Percentiles rank a stretch among this genome's conserved stretches.
These are phyloP conservation scores for Thymelicus sylvestris DNA, from an alignment of 2,888 invertebrate genomes.

Conservation along the genomic window DNA sequence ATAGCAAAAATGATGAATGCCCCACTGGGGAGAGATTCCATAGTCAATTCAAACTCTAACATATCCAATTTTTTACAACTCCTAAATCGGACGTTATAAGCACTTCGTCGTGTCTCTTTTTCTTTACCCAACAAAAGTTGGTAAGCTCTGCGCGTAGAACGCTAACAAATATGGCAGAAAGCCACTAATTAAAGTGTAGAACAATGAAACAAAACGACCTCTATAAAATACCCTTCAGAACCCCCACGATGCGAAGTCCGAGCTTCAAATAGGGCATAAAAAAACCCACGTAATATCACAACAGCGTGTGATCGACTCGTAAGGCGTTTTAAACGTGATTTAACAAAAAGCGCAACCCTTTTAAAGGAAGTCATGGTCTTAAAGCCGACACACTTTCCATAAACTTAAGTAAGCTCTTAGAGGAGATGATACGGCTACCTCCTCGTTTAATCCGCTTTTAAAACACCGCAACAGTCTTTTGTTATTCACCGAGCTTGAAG, in stretches of 20 bases:
- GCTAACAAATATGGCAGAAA: constrained; percentile 67
- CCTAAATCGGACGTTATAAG: constrained; percentile 23
- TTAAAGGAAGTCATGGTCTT: constrained; percentile 78
- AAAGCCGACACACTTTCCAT: constrained; percentile 77
- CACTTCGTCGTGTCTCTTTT: constrained; percentile 22
- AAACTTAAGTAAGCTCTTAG: constrained; percentile 81
- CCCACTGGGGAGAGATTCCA: constrained; percentile 62
- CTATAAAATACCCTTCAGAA: constrained; percentile 65
- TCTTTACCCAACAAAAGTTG: constrained; percentile 39
- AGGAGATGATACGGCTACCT: constrained; percentile 78
- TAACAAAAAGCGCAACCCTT: constrained; percentile 82
- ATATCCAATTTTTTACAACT: constrained; percentile 39
- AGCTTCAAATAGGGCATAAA: constrained; percentile 64
- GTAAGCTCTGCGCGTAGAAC: constrained; percentile 42
- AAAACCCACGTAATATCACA: constrained; percentile 69
- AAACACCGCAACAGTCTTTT: constrained; percentile 75
- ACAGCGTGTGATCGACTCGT: constrained; percentile 67
- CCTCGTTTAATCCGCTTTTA: constrained; percentile 77
- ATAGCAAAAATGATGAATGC: constrained; percentile 84
- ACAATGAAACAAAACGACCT: constrained; percentile 68
- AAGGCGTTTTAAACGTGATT: constrained; percentile 70
- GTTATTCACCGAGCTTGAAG: constrained; percentile 70
- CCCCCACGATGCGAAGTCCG: constrained; percentile 68
- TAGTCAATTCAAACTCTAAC: constrained; percentile 52
- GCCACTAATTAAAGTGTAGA: constrained; percentile 75